Evolutionary conservation across 2,113 vertebrate species (phyloP).

Genomic region (Silurus asotus): DNA sequence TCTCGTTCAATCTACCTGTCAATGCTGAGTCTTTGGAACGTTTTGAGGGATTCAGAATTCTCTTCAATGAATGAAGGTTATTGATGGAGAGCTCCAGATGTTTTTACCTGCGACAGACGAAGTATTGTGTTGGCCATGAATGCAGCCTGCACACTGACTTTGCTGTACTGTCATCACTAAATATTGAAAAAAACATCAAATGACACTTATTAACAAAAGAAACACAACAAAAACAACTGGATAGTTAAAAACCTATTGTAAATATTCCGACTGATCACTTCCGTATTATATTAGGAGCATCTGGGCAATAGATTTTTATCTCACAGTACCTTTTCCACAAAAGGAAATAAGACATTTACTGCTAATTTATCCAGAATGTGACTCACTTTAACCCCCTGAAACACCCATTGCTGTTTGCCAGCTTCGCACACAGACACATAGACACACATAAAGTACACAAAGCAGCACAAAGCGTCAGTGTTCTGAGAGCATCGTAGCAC

Average conservation of each 20-base stretch:
- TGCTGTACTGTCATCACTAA: conserved; percentile 4
- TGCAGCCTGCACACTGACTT: not conserved
- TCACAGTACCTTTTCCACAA: not conserved
- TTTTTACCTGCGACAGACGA: not conserved
- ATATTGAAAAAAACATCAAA: not conserved
- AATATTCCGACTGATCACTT: not conserved
- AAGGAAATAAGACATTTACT: conserved; percentile 21
- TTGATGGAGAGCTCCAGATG: conserved; percentile 10
- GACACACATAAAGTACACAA: not conserved
- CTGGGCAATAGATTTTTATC: not conserved
- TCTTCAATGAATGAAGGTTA: conserved; percentile 25
- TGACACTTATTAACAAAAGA: not conserved
- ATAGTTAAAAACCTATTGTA: not conserved
- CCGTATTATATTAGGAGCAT: conserved; percentile 7
- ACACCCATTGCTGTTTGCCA: conserved; percentile 4
- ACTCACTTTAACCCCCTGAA: too few species aligned
- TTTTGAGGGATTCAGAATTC: not conserved
- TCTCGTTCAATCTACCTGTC: conserved; percentile 27
- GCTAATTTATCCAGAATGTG: conserved; percentile 3
- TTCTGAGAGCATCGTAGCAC: conserved; percentile 4
- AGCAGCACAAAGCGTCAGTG: conserved; percentile 36
- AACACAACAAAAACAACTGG: not conserved
- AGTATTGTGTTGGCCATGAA: conserved; percentile 23
- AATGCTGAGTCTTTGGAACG: conserved; percentile 11
- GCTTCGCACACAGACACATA: conserved; percentile 2